Conservation (phyloP, 2,797 vertebrate species). For the Spatula versicolor region DNA sequence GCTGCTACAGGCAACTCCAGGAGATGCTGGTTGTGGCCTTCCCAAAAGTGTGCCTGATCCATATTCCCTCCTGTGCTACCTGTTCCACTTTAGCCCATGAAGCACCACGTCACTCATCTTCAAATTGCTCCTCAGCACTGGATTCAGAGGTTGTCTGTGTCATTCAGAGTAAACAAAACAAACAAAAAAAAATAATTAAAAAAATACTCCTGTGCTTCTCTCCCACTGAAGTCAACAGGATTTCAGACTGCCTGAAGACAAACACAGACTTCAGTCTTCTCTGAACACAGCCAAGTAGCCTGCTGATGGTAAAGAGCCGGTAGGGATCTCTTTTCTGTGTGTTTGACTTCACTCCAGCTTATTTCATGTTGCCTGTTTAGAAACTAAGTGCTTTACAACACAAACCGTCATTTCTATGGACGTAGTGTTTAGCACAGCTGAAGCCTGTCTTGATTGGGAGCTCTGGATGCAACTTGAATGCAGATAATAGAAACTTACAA, state of each 20-base stretch:
- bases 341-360: slow-evolving; percentile 17
- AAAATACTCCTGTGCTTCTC: background rate
- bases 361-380: background rate
- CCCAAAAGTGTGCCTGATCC: background rate
- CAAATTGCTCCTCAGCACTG: background rate
- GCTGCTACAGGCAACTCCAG: background rate
- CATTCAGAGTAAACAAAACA: background rate
- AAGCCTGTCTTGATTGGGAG: background rate
- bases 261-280: background rate
- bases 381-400: background rate
- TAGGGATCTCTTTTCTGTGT: background rate
- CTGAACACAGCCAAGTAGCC: background rate
- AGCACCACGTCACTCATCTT: background rate
- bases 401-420: background rate
- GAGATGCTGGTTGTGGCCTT: background rate
- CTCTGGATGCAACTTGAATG: slow-evolving; percentile 8
- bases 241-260: background rate
- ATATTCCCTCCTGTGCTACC: background rate
- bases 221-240: background rate
- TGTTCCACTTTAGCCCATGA: background rate
- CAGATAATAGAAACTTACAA: slow-evolving; percentile 19
- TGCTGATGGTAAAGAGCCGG: background rate
- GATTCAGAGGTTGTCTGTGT: background rate
- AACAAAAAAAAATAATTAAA: no score
- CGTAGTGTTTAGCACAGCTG: slow-evolving; percentile 6